Percentiles rank a stretch among this genome's conserved stretches.
These are phyloP conservation scores for Umimayanthus kanabou DNA, from an alignment of 92 coral and sea anemone genomes.

Conservation along the genomic window DNA sequence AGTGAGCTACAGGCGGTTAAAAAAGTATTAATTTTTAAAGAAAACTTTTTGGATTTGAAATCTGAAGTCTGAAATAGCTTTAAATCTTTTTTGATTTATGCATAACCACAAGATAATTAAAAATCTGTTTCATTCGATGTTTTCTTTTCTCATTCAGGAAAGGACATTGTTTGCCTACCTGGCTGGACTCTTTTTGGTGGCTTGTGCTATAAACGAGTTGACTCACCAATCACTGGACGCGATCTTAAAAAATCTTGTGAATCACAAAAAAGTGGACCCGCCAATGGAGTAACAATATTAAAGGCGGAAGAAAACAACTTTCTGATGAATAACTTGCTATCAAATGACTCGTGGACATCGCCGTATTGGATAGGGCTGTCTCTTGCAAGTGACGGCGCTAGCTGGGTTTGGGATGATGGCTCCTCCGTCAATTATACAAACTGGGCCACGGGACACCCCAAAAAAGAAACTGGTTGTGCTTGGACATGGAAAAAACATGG, in stretches of 20 bases:
- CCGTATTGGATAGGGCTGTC: conserved; percentile 12
- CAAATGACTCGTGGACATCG: background rate
- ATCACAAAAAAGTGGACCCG: background rate
- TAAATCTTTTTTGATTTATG: no score
- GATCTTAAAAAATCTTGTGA: background rate
- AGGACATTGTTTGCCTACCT: conserved; percentile 1
- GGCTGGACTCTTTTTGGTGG: conserved; percentile 9
- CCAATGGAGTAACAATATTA: background rate
- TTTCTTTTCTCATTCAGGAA: background rate
- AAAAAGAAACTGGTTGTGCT: background rate
- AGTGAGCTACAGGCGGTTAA: no score
- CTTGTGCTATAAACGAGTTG: conserved; percentile 1
- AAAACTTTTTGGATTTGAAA: no score
- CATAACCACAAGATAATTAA: no score
- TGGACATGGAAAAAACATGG: background rate
- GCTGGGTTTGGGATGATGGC: background rate
- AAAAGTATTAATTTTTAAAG: no score
- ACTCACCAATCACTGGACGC: background rate
- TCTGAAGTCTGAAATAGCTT: no score
- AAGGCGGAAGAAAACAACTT: background rate
- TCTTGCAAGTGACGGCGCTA: background rate
- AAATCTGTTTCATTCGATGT: no score
- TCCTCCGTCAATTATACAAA: background rate
- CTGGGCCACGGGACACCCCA: conserved; percentile 10
- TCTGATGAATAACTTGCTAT: background rate